These are phyloP conservation scores for Tryphoninae sp. DNA, from an alignment of 2,888 invertebrate species.

Conservation along the genomic window DNA sequence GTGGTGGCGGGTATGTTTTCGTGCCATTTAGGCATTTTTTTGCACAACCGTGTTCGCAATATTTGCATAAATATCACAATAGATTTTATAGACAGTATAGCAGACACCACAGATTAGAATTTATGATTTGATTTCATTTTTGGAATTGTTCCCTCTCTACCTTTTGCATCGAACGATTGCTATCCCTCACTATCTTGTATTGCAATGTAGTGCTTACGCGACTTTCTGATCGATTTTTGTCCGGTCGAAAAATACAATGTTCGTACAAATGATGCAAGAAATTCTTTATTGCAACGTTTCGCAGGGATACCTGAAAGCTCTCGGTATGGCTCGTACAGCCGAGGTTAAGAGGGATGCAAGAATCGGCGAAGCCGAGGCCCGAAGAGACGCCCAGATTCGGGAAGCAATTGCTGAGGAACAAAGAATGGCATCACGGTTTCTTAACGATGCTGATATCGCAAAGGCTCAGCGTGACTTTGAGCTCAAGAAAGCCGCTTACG, in stretches of 20 bases:
- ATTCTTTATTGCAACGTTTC: slow-evolving; percentile 58
- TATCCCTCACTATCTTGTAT: slow-evolving; percentile 36
- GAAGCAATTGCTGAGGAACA: slow-evolving; percentile 98
- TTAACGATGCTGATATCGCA: slow-evolving; percentile 98
- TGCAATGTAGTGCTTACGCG: slow-evolving; percentile 51
- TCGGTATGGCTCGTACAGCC: slow-evolving; percentile 97
- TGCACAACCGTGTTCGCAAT: slow-evolving; percentile 48
- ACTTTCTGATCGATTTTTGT: slow-evolving; percentile 17
- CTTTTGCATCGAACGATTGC: slow-evolving; percentile 38
- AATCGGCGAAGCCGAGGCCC: slow-evolving; percentile 98
- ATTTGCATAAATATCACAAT: slow-evolving; percentile 16
- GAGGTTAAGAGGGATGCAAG: slow-evolving; percentile 97
- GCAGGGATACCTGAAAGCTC: slow-evolving; percentile 95
- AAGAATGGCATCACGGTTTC: slow-evolving; percentile 95
- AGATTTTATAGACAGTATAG: slow-evolving; percentile 9
- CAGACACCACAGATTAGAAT: background rate
- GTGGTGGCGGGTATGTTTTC: slow-evolving; percentile 1
- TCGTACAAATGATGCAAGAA: background rate
- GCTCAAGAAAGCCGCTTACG: slow-evolving; percentile 97
- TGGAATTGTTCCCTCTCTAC: background rate
- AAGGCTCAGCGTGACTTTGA: slow-evolving; percentile 98
- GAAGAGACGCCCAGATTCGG: slow-evolving; percentile 94
- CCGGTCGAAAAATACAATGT: background rate
- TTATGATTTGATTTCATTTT: slow-evolving; percentile 24
- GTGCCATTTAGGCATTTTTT: slow-evolving; percentile 4